Conservation (phyloP, 2,113 vertebrate genomes). For the Aepyceros melampus region DNA sequence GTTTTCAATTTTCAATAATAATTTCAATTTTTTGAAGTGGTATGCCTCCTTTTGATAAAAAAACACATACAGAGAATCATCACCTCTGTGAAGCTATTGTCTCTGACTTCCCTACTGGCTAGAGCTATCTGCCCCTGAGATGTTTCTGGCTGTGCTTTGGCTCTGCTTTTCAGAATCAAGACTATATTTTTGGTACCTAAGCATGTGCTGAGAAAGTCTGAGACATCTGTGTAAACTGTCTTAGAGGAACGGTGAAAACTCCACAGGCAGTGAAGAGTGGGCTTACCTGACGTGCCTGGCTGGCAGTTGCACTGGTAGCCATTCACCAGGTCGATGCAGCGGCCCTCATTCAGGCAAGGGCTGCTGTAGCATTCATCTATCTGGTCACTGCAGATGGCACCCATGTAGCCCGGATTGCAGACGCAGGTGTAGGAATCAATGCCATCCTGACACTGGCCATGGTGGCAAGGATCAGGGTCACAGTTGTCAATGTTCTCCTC, state of each 20-base stretch:
- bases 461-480: slow-evolving; percentile 91
- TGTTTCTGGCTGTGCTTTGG: neutral
- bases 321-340: slow-evolving; percentile 93
- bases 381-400: slow-evolving; percentile 92
- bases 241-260: neutral
- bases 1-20: neutral
- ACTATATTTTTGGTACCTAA: neutral
- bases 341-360: slow-evolving; percentile 92
- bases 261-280: neutral
- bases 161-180: neutral
- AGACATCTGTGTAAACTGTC: neutral
- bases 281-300: slow-evolving; percentile 87
- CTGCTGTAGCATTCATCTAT: slow-evolving; percentile 92
- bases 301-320: slow-evolving; percentile 93
- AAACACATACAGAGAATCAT: neutral
- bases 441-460: slow-evolving; percentile 91
- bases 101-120: neutral
- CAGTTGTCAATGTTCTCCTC: slow-evolving; percentile 93
- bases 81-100: neutral
- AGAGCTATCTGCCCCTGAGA: neutral
- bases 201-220: neutral
- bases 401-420: slow-evolving; percentile 90
- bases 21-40: neutral
- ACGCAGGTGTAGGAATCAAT: slow-evolving; percentile 91
- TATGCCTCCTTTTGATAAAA: neutral